Evolutionary conservation across 2,888 invertebrate genomes (phyloP), one percentile per base, ranked within the genome.

Genomic region (Phalangium opilio): DNA sequence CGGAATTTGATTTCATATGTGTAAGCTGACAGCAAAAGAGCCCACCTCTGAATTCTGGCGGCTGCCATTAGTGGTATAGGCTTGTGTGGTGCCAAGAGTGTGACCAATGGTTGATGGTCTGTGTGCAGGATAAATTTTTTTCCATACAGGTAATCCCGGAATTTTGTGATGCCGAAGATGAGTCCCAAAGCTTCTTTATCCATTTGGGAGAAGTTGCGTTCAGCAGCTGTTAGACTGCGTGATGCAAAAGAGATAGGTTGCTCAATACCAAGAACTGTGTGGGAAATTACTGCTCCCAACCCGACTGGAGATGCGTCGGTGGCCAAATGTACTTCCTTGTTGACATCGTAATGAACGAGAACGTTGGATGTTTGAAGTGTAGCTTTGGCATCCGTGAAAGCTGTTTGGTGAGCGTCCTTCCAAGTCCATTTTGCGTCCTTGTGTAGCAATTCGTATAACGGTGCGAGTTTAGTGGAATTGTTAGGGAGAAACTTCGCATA

Each of bases 211-310:
- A 65, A 65, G 17, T 59, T 57, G 38, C 55, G 50, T 50, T 66
- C 62, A 7, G 61, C 49, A 34, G 20, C 36, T n/a, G 56, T 60
- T 15, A 66, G 50, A 3, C 59, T 55, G 47, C 60, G 58, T 42
- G 64, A 67, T 0, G 64, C 66, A 53, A 63, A 67, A 2, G 60
- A 58, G 27, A 68, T 65, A 3, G 68, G 66, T 51, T 60, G 27
- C 5, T 27, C 27, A 27, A 7, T 7, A 7, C 27, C 62, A 4
- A 7, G 4, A 41, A 54, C 59, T 17, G 54, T 50, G 47, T 66
- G 64, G 3, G 58, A 59, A n/a, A 66, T 44, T 4, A 65, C 63
- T 3, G 66, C 59, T 12, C 62, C 63, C 33, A 62, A 44, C 17
- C 63, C 63, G 14, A 47, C 47, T 8, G 60, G 60, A 42, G 60